Evolutionary conservation across 37 sponge, comb jelly and placozoan genomes (phyloP), one percentile per base, ranked within the genome.

Genomic region (Oopsacas minuta): DNA sequence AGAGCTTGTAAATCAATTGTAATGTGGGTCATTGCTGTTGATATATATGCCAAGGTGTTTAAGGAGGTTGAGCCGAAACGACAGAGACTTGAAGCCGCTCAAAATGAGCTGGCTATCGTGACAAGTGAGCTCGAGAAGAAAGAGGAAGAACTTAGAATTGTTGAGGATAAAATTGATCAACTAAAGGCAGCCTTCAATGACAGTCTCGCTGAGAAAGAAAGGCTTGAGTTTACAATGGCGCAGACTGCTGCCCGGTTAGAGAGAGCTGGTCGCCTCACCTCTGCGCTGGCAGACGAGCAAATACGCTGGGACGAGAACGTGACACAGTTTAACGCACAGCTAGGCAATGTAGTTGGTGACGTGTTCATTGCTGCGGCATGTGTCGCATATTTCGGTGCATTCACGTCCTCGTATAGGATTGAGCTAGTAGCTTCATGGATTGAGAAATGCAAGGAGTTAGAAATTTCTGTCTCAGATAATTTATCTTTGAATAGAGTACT

Each of bases 361-460:
- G 99, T 99, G 86, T 95, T 99, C 81, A 86, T 99, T 12, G 96
- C 99, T 17, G 94, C 96, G 81, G 99, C 96, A 12, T 92, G 96
- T 86, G 99, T 99, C 37, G 96, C 99, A 5, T 99, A 99, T 81
- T 93, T 88, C 91, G 99, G 99, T 35, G 94, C 99, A 36, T 99
- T 99, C 90, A 95, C 96, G 15, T 86, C 91, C 39, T 86, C 83
- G 32, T 97, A 97, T 86, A 89, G 99, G 75, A 87, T 82, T 32
- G 39, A 94, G 92, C 84, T 98, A 36, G 89, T 98, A 51, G 37
- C 52, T 7, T 52, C 84, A 23, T 98, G 99, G 99, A 90, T 95
- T 51, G 38, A 36, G 0, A 88, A 85, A 10, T 95, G 99, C 84
- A 89, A 89, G 83, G 95, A 93, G 81, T 85, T 98, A 38, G 90